Evolutionary conservation across 2,888 invertebrate genomes (phyloP).

Genomic region (Drosophila acutilabella): DNA sequence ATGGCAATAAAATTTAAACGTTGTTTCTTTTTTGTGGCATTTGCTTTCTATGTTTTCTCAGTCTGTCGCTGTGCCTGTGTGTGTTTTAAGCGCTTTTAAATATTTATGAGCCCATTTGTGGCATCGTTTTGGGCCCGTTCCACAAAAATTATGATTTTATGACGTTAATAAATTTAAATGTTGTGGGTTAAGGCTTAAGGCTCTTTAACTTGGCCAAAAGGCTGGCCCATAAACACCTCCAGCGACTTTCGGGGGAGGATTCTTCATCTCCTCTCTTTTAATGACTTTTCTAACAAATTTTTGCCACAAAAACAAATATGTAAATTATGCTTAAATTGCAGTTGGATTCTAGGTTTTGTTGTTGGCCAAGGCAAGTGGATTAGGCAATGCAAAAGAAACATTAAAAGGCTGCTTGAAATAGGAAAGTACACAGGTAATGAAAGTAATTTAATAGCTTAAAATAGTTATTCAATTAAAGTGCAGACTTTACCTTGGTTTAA

Average conservation of each 20-base stretch:
- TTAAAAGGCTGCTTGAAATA: not conserved
- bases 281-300: not conserved
- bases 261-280: slow-evolving; percentile 9
- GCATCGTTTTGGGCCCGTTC: slow-evolving; percentile 27
- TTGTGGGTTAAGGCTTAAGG: slow-evolving; percentile 27
- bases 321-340: slow-evolving; percentile 5
- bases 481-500: not conserved
- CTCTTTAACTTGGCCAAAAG: slow-evolving; percentile 19
- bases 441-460: not conserved
- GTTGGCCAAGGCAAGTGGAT: not conserved
- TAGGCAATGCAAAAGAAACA: not conserved
- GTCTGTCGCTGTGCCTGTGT: slow-evolving; percentile 20
- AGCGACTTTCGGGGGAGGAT: not conserved
- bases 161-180: slow-evolving; percentile 75
- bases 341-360: not conserved
- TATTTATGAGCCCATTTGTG: slow-evolving; percentile 76
- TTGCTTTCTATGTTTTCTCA: slow-evolving; percentile 10
- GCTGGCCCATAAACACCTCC: slow-evolving; percentile 16
- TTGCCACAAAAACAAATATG: not conserved
- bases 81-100: slow-evolving; percentile 74
- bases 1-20: slow-evolving; percentile 75
- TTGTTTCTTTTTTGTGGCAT: slow-evolving; percentile 46
- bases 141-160: slow-evolving; percentile 73
- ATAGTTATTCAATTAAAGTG: not conserved
- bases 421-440: not conserved